These are phyloP conservation scores for Caenorhabditis briggsae DNA, from an alignment of 1,140 invertebrate species.

Conservation along the genomic window DNA sequence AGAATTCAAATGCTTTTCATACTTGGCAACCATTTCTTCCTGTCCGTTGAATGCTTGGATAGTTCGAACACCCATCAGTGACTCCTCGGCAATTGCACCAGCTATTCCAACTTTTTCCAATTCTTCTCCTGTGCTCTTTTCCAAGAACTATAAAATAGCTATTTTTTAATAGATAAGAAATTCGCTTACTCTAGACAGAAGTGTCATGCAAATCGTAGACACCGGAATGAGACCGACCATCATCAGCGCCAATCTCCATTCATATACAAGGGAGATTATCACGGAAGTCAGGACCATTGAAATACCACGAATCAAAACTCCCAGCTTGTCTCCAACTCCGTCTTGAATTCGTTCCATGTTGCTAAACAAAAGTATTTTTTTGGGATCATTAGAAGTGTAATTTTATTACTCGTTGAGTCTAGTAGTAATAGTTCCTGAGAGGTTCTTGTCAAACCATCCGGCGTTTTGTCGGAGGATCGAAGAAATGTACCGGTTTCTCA, in stretches of 20 bases:
- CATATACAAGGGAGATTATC: conserved; percentile 67
- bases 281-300: conserved; percentile 68
- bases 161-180: background rate
- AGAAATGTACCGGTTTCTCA: conserved; percentile 84
- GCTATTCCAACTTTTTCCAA: conserved; percentile 78
- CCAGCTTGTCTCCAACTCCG: conserved; percentile 89
- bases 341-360: conserved; percentile 90
- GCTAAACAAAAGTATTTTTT: conserved; percentile 79
- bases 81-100: conserved; percentile 87
- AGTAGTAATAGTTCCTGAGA: conserved; percentile 88
- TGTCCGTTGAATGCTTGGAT: conserved; percentile 88
- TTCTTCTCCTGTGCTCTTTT: background rate
- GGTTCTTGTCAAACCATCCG: conserved; percentile 89
- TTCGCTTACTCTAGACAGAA: conserved; percentile 59
- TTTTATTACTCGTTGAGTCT: conserved; percentile 88
- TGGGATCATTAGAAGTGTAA: background rate
- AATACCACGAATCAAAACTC: conserved; percentile 83
- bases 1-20: conserved; percentile 65
- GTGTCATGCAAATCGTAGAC: conserved; percentile 63
- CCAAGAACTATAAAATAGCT: conserved; percentile 6
- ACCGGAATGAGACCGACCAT: conserved; percentile 62
- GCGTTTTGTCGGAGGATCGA: conserved; percentile 88
- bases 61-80: conserved; percentile 84
- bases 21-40: conserved; percentile 81
- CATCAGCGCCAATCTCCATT: conserved; percentile 70